Evolutionary conservation across 2,797 vertebrate species (phyloP).

Genomic region (Sebastes oblongus): DNA sequence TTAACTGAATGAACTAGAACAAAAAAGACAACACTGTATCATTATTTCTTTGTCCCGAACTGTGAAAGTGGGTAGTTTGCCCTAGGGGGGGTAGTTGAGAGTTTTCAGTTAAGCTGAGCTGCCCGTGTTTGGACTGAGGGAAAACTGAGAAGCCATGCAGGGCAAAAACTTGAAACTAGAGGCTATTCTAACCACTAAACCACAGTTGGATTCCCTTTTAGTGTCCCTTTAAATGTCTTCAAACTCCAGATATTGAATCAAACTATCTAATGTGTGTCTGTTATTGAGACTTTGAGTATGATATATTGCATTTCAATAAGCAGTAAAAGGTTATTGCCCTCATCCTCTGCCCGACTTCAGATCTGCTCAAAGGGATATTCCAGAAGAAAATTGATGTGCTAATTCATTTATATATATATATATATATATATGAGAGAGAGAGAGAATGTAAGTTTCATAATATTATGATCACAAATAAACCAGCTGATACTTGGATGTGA

Average conservation of each 20-base stretch:
- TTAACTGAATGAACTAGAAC: background rate
- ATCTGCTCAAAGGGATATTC: constrained; percentile 5
- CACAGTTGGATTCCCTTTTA: background rate
- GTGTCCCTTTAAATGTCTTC: background rate
- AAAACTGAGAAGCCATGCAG: background rate
- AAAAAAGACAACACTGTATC: background rate
- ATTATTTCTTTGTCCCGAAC: background rate
- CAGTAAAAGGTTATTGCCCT: constrained; percentile 34
- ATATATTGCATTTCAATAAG: constrained; percentile 27
- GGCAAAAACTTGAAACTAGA: background rate
- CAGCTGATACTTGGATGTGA: background rate
- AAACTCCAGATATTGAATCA: constrained; percentile 8
- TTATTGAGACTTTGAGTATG: constrained; percentile 11
- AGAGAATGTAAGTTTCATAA: background rate
- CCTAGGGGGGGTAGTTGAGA: background rate
- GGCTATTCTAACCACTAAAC: background rate
- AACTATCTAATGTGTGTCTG: constrained; percentile 2
- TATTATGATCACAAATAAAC: background rate
- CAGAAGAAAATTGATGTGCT: background rate
- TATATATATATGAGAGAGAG: background rate
- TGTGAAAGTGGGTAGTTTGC: background rate
- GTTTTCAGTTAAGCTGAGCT: background rate
- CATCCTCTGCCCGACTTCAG: background rate
- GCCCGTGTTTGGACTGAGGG: background rate
- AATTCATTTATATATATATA: background rate